Evolutionary conservation across 2,888 invertebrate species (phyloP).

Genomic region (Hemicrepidius hirtus): DNA sequence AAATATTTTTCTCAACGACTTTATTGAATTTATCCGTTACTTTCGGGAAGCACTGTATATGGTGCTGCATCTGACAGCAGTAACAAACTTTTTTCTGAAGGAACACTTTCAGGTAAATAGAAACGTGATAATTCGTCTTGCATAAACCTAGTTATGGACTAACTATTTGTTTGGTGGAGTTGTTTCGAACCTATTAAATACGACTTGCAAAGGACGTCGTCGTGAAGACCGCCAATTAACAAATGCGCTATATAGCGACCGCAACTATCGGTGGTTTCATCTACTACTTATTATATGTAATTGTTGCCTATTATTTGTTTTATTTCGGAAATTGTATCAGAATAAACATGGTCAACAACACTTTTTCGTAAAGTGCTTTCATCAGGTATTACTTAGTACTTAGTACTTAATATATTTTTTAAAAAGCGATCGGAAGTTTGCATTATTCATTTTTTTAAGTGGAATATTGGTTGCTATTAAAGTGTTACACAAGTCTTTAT

Average conservation of each 20-base stretch:
- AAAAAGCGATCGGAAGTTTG: background rate
- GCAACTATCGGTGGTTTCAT: too few relatives aligned
- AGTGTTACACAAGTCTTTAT: slow-evolving; percentile 2
- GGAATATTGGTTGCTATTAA: slow-evolving; percentile 9
- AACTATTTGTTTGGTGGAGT: too few relatives aligned
- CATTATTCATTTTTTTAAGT: slow-evolving; percentile 7
- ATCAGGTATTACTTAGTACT: background rate
- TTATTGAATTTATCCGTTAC: too few relatives aligned
- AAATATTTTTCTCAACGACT: too few relatives aligned
- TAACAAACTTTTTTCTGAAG: slow-evolving; percentile 40
- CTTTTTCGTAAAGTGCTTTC: too few relatives aligned
- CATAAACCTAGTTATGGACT: too few relatives aligned
- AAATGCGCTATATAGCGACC: too few relatives aligned
- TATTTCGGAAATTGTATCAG: background rate
- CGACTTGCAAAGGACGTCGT: too few relatives aligned
- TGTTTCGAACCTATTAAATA: too few relatives aligned
- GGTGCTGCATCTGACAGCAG: slow-evolving; percentile 52
- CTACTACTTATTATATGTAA: background rate
- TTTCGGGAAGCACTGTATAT: too few relatives aligned
- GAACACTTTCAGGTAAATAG: slow-evolving; percentile 17
- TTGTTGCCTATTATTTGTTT: background rate
- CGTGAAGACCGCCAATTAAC: too few relatives aligned
- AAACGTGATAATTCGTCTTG: background rate
- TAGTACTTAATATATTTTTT: slow-evolving; percentile 2
- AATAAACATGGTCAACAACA: background rate